Evolutionary conservation across 1,140 invertebrate genomes (phyloP).

Genomic region (Paraescarpia echinospica): DNA sequence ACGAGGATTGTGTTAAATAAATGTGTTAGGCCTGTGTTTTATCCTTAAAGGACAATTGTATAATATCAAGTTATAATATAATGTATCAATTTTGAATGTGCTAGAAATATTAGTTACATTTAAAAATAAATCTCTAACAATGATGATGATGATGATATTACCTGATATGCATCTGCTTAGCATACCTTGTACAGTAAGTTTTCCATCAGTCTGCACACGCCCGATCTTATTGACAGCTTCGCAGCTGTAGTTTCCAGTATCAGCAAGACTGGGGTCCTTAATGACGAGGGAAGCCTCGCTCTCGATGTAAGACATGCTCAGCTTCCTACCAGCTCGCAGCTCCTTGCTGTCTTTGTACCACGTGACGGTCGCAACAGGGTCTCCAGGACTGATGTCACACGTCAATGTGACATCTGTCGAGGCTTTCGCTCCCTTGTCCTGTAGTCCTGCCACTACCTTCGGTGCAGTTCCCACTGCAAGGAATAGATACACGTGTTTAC

Average conservation of each 20-base stretch:
- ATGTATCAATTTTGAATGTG: no score
- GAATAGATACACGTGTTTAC: not conserved
- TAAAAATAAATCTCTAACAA: no score
- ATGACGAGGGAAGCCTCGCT: constrained; percentile 50
- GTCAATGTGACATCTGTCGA: constrained; percentile 6
- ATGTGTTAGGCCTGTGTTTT: no score
- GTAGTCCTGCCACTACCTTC: constrained; percentile 17
- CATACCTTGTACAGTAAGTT: constrained; percentile 52
- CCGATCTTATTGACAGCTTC: constrained; percentile 51
- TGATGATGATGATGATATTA: no score
- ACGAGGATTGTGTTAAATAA: no score
- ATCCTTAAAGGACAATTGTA: no score
- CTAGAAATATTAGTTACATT: not conserved
- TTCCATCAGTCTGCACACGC: constrained; percentile 51
- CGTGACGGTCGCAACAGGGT: constrained; percentile 22
- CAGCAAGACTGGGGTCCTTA: constrained; percentile 47
- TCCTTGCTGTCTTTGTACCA: constrained; percentile 45
- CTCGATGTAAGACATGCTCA: constrained; percentile 53
- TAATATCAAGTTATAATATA: no score
- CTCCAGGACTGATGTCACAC: constrained; percentile 25
- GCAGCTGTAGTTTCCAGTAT: constrained; percentile 52
- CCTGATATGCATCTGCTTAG: not conserved
- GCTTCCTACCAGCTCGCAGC: constrained; percentile 50
- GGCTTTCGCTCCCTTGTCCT: constrained; percentile 15
- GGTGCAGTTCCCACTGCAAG: constrained; percentile 26